Percentiles rank a stretch among this genome's conserved stretches.
Conservation (phyloP, 1,140 invertebrate species). For the Lanistes nyassanus region DNA sequence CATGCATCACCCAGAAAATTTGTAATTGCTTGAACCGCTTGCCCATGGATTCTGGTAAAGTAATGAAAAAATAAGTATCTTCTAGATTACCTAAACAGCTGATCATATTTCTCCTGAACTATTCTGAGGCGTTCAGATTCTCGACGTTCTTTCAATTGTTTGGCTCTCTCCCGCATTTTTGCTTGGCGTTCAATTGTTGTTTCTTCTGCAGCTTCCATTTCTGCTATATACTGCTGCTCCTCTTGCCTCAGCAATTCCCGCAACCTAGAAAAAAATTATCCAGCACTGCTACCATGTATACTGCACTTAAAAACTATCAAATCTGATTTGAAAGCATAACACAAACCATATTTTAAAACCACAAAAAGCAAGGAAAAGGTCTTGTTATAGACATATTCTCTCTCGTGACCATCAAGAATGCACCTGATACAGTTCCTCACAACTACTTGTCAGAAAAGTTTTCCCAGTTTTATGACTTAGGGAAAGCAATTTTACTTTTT, state of each 20-base stretch:
- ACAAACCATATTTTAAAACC: not conserved
- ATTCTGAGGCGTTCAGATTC: constrained; percentile 59
- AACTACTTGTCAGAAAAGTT: no score
- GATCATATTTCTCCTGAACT: constrained; percentile 66
- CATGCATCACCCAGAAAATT: not conserved
- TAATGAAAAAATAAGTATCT: not conserved
- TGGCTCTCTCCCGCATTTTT: constrained; percentile 65
- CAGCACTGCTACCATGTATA: not conserved
- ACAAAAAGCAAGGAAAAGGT: no score
- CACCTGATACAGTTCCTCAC: no score
- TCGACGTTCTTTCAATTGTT: constrained; percentile 62
- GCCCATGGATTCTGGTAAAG: not conserved
- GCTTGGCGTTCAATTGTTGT: constrained; percentile 64
- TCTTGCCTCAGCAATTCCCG: constrained; percentile 54
- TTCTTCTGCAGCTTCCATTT: constrained; percentile 63
- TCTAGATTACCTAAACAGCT: constrained; percentile 60
- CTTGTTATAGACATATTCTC: no score
- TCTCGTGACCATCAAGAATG: no score
- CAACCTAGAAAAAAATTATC: constrained; percentile 43
- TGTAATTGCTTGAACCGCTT: not conserved
- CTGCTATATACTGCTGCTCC: constrained; percentile 51
- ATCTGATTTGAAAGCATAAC: constrained; percentile 1
- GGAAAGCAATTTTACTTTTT: no score
- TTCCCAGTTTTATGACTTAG: no score
- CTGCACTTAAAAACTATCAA: not conserved